Evolutionary conservation across 2,888 invertebrate species (phyloP).

Genomic region (Tenthredo scrophulariae): DNA sequence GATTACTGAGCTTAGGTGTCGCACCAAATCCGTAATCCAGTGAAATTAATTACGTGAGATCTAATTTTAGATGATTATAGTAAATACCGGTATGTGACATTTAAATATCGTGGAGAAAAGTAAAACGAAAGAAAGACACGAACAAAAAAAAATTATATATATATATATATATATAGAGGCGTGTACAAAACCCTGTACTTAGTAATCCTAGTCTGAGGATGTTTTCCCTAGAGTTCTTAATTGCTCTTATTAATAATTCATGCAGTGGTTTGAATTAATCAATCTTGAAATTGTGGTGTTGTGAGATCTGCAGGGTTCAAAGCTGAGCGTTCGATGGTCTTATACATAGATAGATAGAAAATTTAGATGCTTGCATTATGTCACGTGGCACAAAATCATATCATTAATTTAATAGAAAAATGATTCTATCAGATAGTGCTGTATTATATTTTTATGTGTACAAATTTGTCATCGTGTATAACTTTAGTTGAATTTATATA

Average conservation of each 20-base stretch:
- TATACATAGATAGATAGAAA: conserved; percentile 15
- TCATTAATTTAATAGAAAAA: conserved; percentile 14
- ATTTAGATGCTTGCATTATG: conserved; percentile 45
- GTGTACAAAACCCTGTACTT: conserved; percentile 12
- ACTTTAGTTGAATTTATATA: conserved; percentile 2
- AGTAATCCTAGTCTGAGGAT: conserved; percentile 35
- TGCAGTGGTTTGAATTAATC: conserved; percentile 36
- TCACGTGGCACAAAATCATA: conserved; percentile 52
- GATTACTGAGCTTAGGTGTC: conserved; percentile 36
- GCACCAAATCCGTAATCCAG: conserved; percentile 19
- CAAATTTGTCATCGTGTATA: neutral
- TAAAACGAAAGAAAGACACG: no score
- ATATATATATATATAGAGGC: neutral
- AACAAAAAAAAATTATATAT: neutral
- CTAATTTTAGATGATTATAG: conserved; percentile 21
- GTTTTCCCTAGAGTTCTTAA: conserved; percentile 28
- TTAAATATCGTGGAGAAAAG: conserved; percentile 26
- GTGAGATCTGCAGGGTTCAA: conserved; percentile 15
- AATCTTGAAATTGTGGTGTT: conserved; percentile 25
- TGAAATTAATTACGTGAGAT: conserved; percentile 16
- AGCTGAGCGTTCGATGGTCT: conserved; percentile 36
- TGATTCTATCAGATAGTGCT: conserved; percentile 10
- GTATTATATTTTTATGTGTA: conserved; percentile 43
- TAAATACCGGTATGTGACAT: conserved; percentile 4
- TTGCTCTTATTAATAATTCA: conserved; percentile 20